These are phyloP conservation scores for Centruroides sculpturatus DNA, from an alignment of 1,140 invertebrate species.

Conservation along the genomic window DNA sequence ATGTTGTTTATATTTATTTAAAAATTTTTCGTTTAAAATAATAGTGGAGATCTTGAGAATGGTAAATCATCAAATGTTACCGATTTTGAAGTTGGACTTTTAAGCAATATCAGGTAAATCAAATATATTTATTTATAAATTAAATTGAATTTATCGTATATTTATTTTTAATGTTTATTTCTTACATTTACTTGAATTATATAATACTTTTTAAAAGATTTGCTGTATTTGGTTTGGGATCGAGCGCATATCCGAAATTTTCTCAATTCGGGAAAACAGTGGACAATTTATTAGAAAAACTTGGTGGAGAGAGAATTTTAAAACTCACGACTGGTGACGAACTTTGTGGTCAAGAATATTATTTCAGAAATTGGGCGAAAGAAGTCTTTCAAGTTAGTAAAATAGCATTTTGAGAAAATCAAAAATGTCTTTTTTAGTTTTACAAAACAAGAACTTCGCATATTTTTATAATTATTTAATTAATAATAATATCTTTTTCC, in stretches of 20 bases:
- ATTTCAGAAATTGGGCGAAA: slow-evolving; percentile 81
- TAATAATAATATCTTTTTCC: no score
- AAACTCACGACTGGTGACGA: slow-evolving; percentile 77
- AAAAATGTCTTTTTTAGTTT: no score
- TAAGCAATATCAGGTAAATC: slow-evolving; percentile 65
- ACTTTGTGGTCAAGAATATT: slow-evolving; percentile 88
- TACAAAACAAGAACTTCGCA: no score
- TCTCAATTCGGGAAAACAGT: slow-evolving; percentile 88
- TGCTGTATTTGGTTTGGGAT: slow-evolving; percentile 86
- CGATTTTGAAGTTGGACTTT: slow-evolving; percentile 48
- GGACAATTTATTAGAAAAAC: slow-evolving; percentile 72
- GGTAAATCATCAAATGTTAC: not conserved
- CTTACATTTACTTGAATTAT: no score
- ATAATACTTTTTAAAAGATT: slow-evolving; percentile 46
- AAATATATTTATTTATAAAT: slow-evolving; percentile 1
- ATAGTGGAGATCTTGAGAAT: no score
- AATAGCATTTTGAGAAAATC: no score
- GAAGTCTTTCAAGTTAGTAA: slow-evolving; percentile 67
- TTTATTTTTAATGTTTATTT: no score
- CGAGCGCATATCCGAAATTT: slow-evolving; percentile 92
- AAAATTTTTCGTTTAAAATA: no score
- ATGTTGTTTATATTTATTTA: no score
- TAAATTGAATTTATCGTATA: no score
- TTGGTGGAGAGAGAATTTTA: slow-evolving; percentile 73
- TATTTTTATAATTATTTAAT: no score